Conservation (phyloP, 1,140 invertebrate species). For the Pogonomyrmex californicus region DNA sequence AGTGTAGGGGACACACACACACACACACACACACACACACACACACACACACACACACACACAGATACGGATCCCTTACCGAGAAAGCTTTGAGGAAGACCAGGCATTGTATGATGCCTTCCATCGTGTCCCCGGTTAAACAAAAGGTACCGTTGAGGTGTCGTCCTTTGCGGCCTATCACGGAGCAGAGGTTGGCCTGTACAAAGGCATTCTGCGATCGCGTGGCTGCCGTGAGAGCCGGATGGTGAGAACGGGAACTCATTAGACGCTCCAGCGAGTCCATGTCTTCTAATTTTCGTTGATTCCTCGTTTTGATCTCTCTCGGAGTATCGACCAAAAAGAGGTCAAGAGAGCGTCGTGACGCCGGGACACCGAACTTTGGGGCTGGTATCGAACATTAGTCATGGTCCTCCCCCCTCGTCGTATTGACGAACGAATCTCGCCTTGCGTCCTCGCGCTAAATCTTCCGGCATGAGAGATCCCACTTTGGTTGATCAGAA, state of each 20-base stretch:
- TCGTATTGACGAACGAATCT: constrained; percentile 23
- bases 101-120: constrained; percentile 96
- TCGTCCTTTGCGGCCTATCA: constrained; percentile 91
- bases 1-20: no score
- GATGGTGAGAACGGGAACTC: constrained; percentile 90
- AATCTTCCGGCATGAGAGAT: constrained; percentile 3
- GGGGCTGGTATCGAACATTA: constrained; percentile 25
- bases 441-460: not conserved
- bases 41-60: not conserved
- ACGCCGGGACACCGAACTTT: not conserved
- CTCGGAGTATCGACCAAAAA: constrained; percentile 13
- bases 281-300: constrained; percentile 86
- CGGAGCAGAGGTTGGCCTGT: constrained; percentile 92
- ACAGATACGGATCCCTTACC: constrained; percentile 89
- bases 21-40: no score
- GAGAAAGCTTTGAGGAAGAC: constrained; percentile 96
- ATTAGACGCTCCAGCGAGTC: constrained; percentile 93
- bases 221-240: constrained; percentile 88
- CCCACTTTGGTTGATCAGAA: constrained; percentile 31
- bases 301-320: constrained; percentile 42
- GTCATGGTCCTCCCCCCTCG: constrained; percentile 13
- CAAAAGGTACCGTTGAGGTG: constrained; percentile 95
- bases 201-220: constrained; percentile 90
- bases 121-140: constrained; percentile 95
- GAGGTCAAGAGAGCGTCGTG: not conserved